These are phyloP conservation scores for Piaya cayana DNA, from an alignment of 2,113 vertebrate genomes.

Conservation along the genomic window DNA sequence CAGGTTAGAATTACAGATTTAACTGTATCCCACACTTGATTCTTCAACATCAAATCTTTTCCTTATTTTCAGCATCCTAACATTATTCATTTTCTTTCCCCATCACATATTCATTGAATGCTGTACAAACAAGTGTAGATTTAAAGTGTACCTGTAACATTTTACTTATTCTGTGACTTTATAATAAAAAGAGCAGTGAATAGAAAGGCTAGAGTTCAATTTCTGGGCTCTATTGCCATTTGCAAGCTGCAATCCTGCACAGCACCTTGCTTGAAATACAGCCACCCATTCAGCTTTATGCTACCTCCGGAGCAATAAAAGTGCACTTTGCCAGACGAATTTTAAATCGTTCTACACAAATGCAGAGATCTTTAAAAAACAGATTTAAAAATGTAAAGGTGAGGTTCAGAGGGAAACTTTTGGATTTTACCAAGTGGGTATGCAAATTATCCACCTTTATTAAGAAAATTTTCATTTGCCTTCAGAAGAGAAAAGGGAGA, in stretches of 20 bases:
- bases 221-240: conserved; percentile 52
- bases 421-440: neutral
- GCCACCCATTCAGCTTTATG: conserved; percentile 61
- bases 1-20: neutral
- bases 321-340: conserved; percentile 35
- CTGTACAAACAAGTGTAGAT: conserved; percentile 50
- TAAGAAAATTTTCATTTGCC: neutral
- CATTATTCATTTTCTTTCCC: conserved; percentile 46
- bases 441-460: neutral
- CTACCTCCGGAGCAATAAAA: conserved; percentile 62
- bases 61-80: neutral
- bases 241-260: conserved; percentile 48
- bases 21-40: neutral
- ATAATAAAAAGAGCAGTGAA: conserved; percentile 65
- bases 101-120: conserved; percentile 36
- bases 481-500: neutral
- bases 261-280: conserved; percentile 64
- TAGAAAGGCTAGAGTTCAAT: conserved; percentile 55
- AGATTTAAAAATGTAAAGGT: neutral
- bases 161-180: conserved; percentile 63
- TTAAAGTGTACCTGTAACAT: conserved; percentile 54
- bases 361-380: conserved; percentile 41
- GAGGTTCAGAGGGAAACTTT: neutral
- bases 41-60: neutral
- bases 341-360: conserved; percentile 36